A percentile compares a stretch with the other conserved stretches of the same genome.
These are phyloP conservation scores for Neoscelio sp. DNA, from an alignment of 2,888 invertebrate genomes.

Conservation along the genomic window DNA sequence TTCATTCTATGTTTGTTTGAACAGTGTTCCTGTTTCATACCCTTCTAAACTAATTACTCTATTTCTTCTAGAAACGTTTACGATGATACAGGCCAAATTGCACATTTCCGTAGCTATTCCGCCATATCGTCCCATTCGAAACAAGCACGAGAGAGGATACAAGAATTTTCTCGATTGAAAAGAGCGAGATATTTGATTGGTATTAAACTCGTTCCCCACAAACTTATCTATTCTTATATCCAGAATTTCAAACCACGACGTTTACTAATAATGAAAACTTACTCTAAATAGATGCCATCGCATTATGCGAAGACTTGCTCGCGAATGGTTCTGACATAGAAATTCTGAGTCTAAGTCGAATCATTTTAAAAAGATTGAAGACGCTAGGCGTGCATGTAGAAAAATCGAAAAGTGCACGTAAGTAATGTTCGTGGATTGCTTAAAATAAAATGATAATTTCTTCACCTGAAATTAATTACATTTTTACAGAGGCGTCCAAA, in stretches of 20 bases:
- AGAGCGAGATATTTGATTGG: constrained; percentile 76
- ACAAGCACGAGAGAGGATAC: constrained; percentile 78
- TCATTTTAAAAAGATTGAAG: constrained; percentile 88
- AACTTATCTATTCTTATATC: no score
- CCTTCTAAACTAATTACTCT: no score
- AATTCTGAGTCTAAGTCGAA: constrained; percentile 87
- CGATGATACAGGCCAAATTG: constrained; percentile 34
- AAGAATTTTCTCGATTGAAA: constrained; percentile 77
- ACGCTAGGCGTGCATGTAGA: constrained; percentile 71
- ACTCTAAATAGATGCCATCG: constrained; percentile 74
- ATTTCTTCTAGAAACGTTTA: constrained; percentile 68
- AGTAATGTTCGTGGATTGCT: no score
- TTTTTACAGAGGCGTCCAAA: constrained; percentile 6
- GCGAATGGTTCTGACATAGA: constrained; percentile 89
- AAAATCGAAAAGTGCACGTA: constrained; percentile 29
- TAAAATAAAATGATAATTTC: not conserved
- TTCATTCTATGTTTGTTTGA: constrained; percentile 34
- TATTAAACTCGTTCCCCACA: no score
- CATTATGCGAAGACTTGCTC: constrained; percentile 84
- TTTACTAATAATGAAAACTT: not conserved
- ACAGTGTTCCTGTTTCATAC: no score
- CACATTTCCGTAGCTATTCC: constrained; percentile 66
- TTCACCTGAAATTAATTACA: not conserved
- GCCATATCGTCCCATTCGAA: constrained; percentile 73
- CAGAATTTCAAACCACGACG: no score